These are phyloP conservation scores for Leptinotarsa defecta DNA, from an alignment of 1,140 invertebrate species.

Conservation along the genomic window DNA sequence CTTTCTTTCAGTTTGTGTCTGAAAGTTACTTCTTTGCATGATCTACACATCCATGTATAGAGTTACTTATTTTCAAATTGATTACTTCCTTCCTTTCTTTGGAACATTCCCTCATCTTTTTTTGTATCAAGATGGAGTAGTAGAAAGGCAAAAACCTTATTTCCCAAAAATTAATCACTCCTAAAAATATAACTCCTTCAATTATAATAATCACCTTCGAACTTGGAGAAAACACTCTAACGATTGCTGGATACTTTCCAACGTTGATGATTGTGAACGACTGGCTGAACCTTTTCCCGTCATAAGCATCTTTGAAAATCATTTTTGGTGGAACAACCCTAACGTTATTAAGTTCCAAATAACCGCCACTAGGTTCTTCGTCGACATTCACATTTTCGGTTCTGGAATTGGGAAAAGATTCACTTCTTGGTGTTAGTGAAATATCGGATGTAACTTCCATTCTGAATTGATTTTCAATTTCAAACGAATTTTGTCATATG, in stretches of 20 bases:
- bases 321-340: slow-evolving; percentile 32
- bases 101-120: too few species aligned
- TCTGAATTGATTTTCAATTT: neutral
- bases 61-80: too few species aligned
- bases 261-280: slow-evolving; percentile 33
- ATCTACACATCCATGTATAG: too few species aligned
- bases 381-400: neutral
- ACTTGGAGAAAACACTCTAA: slow-evolving; percentile 35
- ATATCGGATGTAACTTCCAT: neutral
- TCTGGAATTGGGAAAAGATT: too few species aligned
- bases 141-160: too few species aligned
- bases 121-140: too few species aligned
- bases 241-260: slow-evolving; percentile 25
- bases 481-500: too few species aligned
- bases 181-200: too few species aligned
- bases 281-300: slow-evolving; percentile 36
- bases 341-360: slow-evolving; percentile 24
- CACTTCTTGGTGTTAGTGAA: neutral
- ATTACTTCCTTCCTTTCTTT: too few species aligned
- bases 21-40: too few species aligned
- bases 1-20: too few species aligned
- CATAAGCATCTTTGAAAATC: slow-evolving; percentile 38
- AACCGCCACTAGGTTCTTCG: neutral
- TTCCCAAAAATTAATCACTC: too few species aligned
- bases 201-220: slow-evolving; percentile 28